These are phyloP conservation scores for Bicyclus anynana DNA, from an alignment of 1,140 invertebrate species.

Conservation along the genomic window DNA sequence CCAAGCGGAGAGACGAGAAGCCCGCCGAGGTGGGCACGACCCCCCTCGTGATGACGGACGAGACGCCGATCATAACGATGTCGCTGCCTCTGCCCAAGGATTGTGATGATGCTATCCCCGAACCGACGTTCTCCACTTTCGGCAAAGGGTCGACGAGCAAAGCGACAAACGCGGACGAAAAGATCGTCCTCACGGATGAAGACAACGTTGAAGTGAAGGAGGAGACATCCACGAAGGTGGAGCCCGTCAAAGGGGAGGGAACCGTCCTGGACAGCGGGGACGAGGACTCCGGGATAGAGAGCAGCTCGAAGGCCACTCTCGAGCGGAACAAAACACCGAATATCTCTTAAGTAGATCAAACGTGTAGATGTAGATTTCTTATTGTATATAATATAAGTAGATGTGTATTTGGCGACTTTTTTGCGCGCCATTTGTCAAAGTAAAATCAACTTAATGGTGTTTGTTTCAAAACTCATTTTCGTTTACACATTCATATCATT, in stretches of 20 bases:
- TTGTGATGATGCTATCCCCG: constrained; percentile 39
- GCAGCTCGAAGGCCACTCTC: constrained; percentile 76
- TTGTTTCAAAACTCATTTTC: no score
- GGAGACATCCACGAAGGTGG: constrained; percentile 36
- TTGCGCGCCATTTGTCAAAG: no score
- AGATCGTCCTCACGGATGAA: constrained; percentile 52
- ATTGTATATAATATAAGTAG: constrained; percentile 13
- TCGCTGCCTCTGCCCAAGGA: constrained; percentile 34
- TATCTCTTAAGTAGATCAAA: constrained; percentile 43
- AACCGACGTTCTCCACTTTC: constrained; percentile 66
- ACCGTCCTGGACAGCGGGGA: constrained; percentile 79
- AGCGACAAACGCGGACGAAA: constrained; percentile 29
- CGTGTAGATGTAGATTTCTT: constrained; percentile 21
- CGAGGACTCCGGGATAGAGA: constrained; percentile 79
- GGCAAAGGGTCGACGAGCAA: constrained; percentile 41
- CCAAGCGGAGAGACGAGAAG: constrained; percentile 35
- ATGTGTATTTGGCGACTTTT: not conserved
- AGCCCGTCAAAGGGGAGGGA: constrained; percentile 76
- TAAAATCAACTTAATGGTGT: no score
- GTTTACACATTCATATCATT: no score
- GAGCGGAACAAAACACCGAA: constrained; percentile 69
- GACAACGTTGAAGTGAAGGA: constrained; percentile 30
- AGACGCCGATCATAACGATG: constrained; percentile 41
- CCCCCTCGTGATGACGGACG: constrained; percentile 55
- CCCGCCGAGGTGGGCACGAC: constrained; percentile 16